phyloP scores from a whole-genome alignment of 23 tunicate species.

The Ascidia mentula region DNA sequence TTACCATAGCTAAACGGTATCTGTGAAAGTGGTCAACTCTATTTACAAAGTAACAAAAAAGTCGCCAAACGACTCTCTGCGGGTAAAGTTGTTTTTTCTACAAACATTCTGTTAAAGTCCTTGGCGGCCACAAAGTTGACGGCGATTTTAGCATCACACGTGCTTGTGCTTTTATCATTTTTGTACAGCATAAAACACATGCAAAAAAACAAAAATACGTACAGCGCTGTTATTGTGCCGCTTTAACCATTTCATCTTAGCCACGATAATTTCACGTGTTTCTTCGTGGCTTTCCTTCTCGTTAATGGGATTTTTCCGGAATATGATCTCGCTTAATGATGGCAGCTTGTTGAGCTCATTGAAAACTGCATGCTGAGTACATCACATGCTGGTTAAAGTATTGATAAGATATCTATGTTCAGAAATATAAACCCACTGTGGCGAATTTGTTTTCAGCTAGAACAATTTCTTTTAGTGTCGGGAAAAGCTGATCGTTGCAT shows the following conservation, averaged over 20 bases:
- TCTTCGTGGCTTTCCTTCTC: constrained; percentile 30
- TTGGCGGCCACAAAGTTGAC: not conserved
- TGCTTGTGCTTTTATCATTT: not conserved
- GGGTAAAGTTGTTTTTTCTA: no score
- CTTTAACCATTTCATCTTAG: constrained; percentile 59
- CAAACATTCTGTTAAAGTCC: no score
- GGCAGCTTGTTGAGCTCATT: constrained; percentile 66
- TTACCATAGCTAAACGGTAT: no score
- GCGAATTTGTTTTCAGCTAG: constrained; percentile 42
- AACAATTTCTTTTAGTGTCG: constrained; percentile 23
- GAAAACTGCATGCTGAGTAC: constrained; percentile 42
- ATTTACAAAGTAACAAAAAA: no score
- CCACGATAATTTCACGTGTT: constrained; percentile 62
- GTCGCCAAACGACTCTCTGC: no score
- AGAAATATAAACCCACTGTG: constrained; percentile 22
- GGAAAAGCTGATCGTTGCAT: constrained; percentile 24
- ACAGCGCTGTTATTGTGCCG: constrained; percentile 33
- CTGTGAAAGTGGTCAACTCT: no score
- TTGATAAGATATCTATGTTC: not conserved
- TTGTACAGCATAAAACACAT: not conserved
- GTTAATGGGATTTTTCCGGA: constrained; percentile 43
- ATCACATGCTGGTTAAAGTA: not conserved
- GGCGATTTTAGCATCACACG: not conserved
- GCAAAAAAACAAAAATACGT: not conserved
- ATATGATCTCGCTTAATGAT: constrained; percentile 18